Evolutionary conservation across 2,888 invertebrate genomes (phyloP).

Genomic region (Globia sparganii): DNA sequence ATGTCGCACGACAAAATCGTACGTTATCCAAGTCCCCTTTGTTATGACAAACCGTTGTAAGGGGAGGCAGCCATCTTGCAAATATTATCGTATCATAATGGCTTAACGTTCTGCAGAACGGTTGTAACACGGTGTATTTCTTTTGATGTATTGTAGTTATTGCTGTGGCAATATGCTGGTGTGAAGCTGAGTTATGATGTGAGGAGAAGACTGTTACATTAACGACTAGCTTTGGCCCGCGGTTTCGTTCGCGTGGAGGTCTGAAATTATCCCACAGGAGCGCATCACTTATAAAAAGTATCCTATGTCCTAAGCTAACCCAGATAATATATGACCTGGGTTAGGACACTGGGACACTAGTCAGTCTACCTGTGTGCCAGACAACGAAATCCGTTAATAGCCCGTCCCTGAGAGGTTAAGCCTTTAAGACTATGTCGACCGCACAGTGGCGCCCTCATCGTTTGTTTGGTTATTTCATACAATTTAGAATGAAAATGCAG

Average conservation of each 20-base stretch:
- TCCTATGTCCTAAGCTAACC: not conserved
- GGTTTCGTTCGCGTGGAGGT: not conserved
- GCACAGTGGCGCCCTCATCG: too few relatives aligned
- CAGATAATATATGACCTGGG: too few relatives aligned
- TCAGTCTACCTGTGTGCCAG: not conserved
- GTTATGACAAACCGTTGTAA: conserved; percentile 67
- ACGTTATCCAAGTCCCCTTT: conserved; percentile 44
- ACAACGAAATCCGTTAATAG: not conserved
- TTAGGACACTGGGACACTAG: too few relatives aligned
- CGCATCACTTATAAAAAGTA: not conserved
- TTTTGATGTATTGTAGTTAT: conserved; percentile 40
- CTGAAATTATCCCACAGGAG: not conserved
- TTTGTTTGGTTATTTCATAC: too few relatives aligned
- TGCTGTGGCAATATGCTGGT: conserved; percentile 5
- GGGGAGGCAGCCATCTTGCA: conserved; percentile 71
- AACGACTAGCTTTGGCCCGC: not conserved
- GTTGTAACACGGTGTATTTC: conserved; percentile 71
- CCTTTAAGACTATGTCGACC: too few relatives aligned
- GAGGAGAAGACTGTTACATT: not conserved
- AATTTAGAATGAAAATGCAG: too few relatives aligned
- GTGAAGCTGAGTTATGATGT: not conserved
- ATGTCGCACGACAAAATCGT: conserved; percentile 49
- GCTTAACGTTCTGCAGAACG: conserved; percentile 51
- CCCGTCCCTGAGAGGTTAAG: too few relatives aligned
- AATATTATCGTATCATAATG: conserved; percentile 76